These are phyloP conservation scores for Eupithecia subumbrata DNA, from an alignment of 2,888 invertebrate species.

Conservation along the genomic window DNA sequence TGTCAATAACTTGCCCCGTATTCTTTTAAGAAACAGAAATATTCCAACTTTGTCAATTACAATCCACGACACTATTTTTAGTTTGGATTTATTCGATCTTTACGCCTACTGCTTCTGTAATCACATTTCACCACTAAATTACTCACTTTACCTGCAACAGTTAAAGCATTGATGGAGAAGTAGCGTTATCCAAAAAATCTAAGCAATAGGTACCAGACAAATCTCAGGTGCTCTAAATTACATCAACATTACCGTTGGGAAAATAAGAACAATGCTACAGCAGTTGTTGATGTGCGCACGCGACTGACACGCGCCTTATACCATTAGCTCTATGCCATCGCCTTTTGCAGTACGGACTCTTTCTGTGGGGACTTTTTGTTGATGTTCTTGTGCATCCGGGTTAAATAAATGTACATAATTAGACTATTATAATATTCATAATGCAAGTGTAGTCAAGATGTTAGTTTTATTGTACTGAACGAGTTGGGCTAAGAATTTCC, in stretches of 20 bases:
- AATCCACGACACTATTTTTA: neutral
- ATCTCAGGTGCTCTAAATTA: neutral
- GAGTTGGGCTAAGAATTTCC: neutral
- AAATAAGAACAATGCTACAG: slow-evolving; percentile 12
- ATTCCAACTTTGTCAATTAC: neutral
- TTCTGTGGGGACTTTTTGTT: slow-evolving; percentile 21
- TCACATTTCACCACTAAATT: neutral
- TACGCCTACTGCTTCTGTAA: neutral
- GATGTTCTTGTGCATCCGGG: slow-evolving; percentile 20
- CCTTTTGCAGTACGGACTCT: slow-evolving; percentile 11
- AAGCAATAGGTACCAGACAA: neutral
- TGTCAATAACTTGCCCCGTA: neutral
- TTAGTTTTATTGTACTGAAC: neutral
- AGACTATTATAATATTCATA: neutral
- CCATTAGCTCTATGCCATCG: slow-evolving; percentile 2
- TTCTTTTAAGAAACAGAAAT: neutral
- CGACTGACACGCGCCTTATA: slow-evolving; percentile 25
- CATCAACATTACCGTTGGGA: neutral
- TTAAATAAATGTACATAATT: neutral
- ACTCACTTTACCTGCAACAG: neutral
- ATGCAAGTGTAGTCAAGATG: neutral
- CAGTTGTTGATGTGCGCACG: slow-evolving; percentile 17
- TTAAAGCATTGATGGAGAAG: neutral
- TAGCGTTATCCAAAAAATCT: neutral
- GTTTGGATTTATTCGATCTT: neutral